Evolutionary conservation across 2,113 vertebrate genomes (phyloP).

Genomic region (Pluvialis apricaria): DNA sequence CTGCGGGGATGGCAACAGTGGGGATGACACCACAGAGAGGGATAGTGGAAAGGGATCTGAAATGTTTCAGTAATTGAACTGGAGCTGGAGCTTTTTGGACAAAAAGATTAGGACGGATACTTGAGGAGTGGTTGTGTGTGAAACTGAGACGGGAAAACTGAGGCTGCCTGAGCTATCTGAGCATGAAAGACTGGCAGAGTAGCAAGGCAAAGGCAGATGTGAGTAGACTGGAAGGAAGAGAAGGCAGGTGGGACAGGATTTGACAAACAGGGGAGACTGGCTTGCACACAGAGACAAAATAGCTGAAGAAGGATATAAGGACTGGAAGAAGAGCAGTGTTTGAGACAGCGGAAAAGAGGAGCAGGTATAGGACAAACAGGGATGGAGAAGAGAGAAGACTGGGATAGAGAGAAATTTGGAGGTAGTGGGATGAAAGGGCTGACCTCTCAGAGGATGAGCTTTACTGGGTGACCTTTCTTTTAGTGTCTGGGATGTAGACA

Average conservation of each 20-base stretch:
- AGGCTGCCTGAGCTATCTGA: neutral
- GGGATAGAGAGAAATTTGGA: neutral
- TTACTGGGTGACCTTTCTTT: neutral
- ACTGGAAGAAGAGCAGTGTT: neutral
- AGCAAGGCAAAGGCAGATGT: neutral
- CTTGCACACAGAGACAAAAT: neutral
- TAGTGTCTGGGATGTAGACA: neutral
- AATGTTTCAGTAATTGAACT: neutral
- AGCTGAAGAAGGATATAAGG: neutral
- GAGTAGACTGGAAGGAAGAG: neutral
- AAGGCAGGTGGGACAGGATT: neutral
- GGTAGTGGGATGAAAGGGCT: neutral
- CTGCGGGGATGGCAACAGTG: neutral
- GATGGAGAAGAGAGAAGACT: neutral
- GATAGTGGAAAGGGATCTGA: neutral
- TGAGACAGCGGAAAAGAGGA: neutral
- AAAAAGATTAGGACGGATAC: neutral
- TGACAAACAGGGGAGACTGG: neutral
- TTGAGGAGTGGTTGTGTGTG: neutral
- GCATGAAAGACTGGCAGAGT: neutral
- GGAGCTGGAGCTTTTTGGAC: neutral
- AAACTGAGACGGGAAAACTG: neutral
- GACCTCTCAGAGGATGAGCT: neutral
- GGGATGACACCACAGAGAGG: neutral
- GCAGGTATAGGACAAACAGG: neutral